phyloP scores from a whole-genome alignment of 2,797 vertebrate species.

The Falco naumanni region DNA sequence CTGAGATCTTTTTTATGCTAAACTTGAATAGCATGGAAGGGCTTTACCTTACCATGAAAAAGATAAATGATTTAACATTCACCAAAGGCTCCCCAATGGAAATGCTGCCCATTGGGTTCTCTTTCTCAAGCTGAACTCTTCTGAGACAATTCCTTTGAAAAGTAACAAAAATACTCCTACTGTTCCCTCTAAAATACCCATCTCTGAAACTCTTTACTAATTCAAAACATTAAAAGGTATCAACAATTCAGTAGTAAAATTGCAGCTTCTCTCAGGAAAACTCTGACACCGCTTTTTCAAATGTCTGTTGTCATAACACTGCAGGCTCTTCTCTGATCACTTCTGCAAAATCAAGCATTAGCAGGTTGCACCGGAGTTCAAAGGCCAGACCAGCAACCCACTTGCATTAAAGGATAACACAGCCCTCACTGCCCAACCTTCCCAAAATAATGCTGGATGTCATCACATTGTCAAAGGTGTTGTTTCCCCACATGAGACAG shows the following conservation, averaged over 20 bases:
- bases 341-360: neutral
- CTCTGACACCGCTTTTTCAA: neutral
- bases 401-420: neutral
- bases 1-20: slow-evolving; percentile 8
- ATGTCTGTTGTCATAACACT: neutral
- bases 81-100: neutral
- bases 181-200: neutral
- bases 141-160: slow-evolving; percentile 1
- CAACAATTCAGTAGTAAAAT: slow-evolving; percentile 4
- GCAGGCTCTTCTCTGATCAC: neutral
- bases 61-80: neutral
- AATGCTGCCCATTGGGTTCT: neutral
- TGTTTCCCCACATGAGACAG: neutral
- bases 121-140: neutral
- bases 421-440: neutral
- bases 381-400: neutral
- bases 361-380: neutral
- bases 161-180: neutral
- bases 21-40: neutral
- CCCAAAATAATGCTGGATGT: neutral
- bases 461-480: neutral
- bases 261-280: neutral
- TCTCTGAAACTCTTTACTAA: neutral
- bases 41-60: neutral
- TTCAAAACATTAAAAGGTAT: neutral